Percentiles rank a stretch among this genome's conserved stretches.
Evolutionary conservation across 2,888 invertebrate genomes (phyloP).

Genomic region (Tenthredo amoena): DNA sequence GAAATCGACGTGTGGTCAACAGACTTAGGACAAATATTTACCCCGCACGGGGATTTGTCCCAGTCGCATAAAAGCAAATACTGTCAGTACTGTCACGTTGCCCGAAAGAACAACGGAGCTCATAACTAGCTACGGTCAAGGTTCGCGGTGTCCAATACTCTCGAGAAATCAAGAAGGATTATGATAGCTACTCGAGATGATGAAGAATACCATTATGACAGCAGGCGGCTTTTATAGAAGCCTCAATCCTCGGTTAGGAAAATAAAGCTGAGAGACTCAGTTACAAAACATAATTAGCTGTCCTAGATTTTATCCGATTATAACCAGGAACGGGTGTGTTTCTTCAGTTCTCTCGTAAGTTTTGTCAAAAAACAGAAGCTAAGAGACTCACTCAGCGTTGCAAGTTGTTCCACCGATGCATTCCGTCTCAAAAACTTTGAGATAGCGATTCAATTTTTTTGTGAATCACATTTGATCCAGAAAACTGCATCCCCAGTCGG

Average conservation of each 20-base stretch:
- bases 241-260: neutral
- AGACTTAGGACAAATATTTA: constrained; percentile 26
- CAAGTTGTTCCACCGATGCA: neutral
- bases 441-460: neutral
- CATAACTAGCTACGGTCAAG: neutral
- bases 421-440: neutral
- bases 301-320: neutral
- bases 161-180: constrained; percentile 39
- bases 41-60: neutral
- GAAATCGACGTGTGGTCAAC: constrained; percentile 8
- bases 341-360: neutral
- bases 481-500: neutral
- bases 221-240: neutral
- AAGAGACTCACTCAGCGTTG: neutral
- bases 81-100: neutral
- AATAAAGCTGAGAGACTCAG: neutral
- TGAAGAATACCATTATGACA: neutral
- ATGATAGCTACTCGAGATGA: neutral
- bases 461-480: neutral
- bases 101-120: neutral
- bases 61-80: neutral
- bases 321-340: neutral
- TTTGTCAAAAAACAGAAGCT: neutral
- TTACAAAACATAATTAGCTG: constrained; percentile 9
- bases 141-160: constrained; percentile 8